Evolutionary conservation across 30 jellyfish, hydroid and myxozoan species (phyloP).

Genomic region (Pelagia noctiluca): DNA sequence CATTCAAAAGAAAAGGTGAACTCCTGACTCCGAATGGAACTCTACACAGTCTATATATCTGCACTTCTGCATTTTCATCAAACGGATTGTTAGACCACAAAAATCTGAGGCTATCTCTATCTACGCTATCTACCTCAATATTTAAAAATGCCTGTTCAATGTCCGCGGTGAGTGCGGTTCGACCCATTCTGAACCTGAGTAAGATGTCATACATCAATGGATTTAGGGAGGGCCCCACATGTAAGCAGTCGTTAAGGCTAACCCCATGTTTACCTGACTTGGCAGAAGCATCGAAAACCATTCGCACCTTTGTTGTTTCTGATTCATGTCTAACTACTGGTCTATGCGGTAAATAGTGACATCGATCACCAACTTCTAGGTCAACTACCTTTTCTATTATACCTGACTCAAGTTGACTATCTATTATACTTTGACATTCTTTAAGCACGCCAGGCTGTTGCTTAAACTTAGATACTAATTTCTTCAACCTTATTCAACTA

Average conservation of each 20-base stretch:
- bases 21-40: slow-evolving; percentile 48
- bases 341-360: slow-evolving; percentile 30
- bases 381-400: slow-evolving; percentile 37
- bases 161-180: not conserved
- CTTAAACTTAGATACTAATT: slow-evolving; percentile 23
- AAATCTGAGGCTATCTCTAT: slow-evolving; percentile 44
- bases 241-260: slow-evolving; percentile 54
- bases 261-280: slow-evolving; percentile 13
- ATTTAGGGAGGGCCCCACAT: slow-evolving; percentile 52
- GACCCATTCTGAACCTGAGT: slow-evolving; percentile 36
- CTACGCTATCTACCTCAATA: slow-evolving; percentile 41
- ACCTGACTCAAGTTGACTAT: slow-evolving; percentile 41
- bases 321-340: slow-evolving; percentile 37
- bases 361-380: slow-evolving; percentile 43
- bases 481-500: slow-evolving; percentile 28
- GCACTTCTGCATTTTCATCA: slow-evolving; percentile 14
- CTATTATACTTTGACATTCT: slow-evolving; percentile 32
- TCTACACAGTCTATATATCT: slow-evolving; percentile 37
- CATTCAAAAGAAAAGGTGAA: slow-evolving; percentile 56
- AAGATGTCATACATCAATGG: slow-evolving; percentile 38
- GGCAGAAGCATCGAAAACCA: slow-evolving; percentile 44
- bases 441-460: slow-evolving; percentile 10
- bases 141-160: too few relatives aligned
- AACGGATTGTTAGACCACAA: slow-evolving; percentile 35
- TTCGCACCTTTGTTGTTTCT: slow-evolving; percentile 64